Conservation (phyloP, 2,113 vertebrate species). For the Pseudorectes ferrugineus region DNA sequence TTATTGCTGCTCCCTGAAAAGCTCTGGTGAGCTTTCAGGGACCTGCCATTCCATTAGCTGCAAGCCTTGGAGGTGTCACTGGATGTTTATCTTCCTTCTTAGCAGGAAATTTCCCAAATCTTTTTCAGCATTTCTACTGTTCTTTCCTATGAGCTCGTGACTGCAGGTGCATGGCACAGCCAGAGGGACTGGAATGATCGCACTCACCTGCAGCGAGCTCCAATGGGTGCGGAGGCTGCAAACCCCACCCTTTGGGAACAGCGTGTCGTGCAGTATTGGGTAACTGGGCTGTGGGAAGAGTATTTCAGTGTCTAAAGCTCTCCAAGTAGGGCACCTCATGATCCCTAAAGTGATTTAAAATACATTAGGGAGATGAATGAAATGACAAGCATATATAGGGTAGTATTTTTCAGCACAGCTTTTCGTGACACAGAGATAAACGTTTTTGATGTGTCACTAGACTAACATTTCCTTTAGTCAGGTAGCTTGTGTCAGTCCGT, state of each 20-base stretch:
- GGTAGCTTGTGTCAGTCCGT: background rate
- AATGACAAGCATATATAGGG: background rate
- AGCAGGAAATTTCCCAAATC: background rate
- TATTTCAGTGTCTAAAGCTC: background rate
- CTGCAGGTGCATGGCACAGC: background rate
- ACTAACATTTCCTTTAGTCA: background rate
- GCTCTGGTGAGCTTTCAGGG: background rate
- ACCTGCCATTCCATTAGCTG: background rate
- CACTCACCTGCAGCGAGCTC: background rate
- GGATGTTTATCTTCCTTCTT: background rate
- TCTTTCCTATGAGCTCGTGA: background rate
- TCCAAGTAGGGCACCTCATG: background rate
- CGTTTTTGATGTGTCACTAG: background rate
- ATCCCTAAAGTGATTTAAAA: background rate
- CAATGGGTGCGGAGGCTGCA: background rate
- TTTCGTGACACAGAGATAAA: background rate
- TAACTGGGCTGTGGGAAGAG: background rate
- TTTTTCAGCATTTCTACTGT: background rate
- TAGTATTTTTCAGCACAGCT: background rate
- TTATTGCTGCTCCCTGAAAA: background rate
- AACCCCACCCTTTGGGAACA: background rate
- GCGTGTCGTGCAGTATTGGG: background rate
- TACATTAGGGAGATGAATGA: background rate
- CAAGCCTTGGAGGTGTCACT: background rate
- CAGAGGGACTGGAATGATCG: rapidly evolving